phyloP scores from a whole-genome alignment of 2,888 invertebrate species.

The Acleris literana region DNA sequence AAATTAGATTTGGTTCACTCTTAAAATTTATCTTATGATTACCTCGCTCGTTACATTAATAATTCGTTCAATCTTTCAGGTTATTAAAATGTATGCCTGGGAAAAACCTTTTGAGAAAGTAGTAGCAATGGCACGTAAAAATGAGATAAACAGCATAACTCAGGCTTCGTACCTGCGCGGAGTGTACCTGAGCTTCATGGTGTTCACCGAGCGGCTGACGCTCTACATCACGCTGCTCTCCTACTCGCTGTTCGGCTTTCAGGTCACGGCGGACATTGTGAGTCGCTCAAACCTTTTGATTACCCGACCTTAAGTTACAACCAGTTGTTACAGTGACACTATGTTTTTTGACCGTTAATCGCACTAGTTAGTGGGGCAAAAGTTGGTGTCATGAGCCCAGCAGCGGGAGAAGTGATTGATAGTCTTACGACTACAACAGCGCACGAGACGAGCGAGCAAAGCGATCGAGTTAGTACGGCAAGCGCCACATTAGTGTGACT shows the following conservation, averaged over 20 bases:
- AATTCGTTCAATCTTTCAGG: slow-evolving; percentile 73
- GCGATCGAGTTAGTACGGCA: too few species aligned
- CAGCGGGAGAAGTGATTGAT: too few species aligned
- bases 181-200: slow-evolving; percentile 87
- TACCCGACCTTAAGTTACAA: too few species aligned
- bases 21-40: too few species aligned
- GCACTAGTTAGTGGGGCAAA: too few species aligned
- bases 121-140: slow-evolving; percentile 89
- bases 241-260: slow-evolving; percentile 88
- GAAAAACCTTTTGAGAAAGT: slow-evolving; percentile 94
- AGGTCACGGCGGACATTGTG: slow-evolving; percentile 82
- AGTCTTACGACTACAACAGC: too few species aligned
- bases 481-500: too few species aligned
- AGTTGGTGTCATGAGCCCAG: too few species aligned
- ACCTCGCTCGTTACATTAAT: too few species aligned
- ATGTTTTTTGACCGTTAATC: too few species aligned
- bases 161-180: slow-evolving; percentile 87
- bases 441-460: too few species aligned
- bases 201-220: slow-evolving; percentile 93
- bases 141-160: slow-evolving; percentile 85
- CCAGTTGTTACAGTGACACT: too few species aligned
- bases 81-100: slow-evolving; percentile 99
- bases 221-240: slow-evolving; percentile 91
- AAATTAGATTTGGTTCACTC: neutral
- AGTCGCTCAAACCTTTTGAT: slow-evolving; percentile 45